Base-by-base conservation (phyloP, 2,797 vertebrate genomes). In the Etheostoma nigrum region DNA sequence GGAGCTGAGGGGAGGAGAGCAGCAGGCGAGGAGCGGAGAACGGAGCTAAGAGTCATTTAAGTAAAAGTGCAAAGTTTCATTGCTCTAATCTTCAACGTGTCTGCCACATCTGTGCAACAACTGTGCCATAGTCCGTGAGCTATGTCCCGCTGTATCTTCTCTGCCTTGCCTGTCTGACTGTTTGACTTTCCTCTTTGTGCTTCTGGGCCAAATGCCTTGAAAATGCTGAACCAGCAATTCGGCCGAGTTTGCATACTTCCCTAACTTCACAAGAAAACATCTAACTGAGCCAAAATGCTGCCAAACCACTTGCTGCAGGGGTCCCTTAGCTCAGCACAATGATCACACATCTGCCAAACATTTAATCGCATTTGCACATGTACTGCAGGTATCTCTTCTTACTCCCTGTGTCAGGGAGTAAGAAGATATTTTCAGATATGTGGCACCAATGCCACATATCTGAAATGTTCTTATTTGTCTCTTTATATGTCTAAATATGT, bases 211-310 rank as follows among this genome's bases (percentile, higher is more conserved):
- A 78, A 68, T 67, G 66, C 60, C 54, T 74, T 21, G 13, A 67
- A 86, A 89, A 79, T 12, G 85, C 89, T 76, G 82, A 88, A 53
- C 48, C 74, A 77, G 88, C 86, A 57, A 68, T 80, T 67, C 47
- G 67, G 61, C 69, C 0, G 14, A 81, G 54, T 78, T 79, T 74
- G 74, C 68, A 78, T 63, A 61, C 67, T 84, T 81, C 65, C 51
- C 72, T 78, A 67, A 85, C 84, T 87, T 88, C 75, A 73, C 72
- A 76, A 33, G 79, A 82, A 88, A 86, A 84, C 81, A 47, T 88
- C 82, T 51, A 76, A 79, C 65, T 18, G 52, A 86, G 76, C 77
- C 85, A 69, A 78, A 79, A 80, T 44, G 63, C 79, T 83, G 85
- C 82, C 65, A 55, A 36, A 61, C 69, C 78, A 67, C 76, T 79